Conservation (phyloP, 2,797 vertebrate species). For the Galago senegalensis region DNA sequence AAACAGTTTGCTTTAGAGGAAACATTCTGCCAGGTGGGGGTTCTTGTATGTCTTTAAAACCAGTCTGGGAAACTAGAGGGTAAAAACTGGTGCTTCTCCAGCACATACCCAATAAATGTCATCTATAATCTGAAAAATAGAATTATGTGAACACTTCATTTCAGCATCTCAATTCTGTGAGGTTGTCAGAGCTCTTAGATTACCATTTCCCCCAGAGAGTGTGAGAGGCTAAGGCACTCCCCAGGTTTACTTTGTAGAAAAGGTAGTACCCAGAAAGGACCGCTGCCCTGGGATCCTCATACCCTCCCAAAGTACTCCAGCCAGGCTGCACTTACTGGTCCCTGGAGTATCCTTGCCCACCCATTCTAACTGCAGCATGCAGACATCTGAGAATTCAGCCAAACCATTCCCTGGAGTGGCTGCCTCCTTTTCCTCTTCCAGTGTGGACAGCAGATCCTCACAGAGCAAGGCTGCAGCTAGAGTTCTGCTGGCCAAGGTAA, state of each 20-base stretch:
- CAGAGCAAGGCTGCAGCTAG: background rate
- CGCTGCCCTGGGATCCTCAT: background rate
- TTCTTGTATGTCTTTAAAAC: background rate
- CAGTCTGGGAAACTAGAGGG: background rate
- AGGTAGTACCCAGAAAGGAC: background rate
- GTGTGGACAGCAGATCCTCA: background rate
- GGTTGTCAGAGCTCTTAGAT: background rate
- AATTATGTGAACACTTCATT: background rate
- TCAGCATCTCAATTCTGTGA: background rate
- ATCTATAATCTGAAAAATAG: background rate
- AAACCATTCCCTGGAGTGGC: background rate
- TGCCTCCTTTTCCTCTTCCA: background rate
- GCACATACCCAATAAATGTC: background rate
- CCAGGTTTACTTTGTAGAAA: background rate
- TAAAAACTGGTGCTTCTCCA: background rate
- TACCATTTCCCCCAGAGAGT: background rate
- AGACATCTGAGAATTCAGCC: background rate
- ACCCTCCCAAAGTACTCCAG: background rate
- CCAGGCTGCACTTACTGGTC: background rate
- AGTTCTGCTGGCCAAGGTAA: background rate
- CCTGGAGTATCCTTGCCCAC: background rate
- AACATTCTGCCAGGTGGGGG: background rate
- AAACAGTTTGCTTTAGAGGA: background rate
- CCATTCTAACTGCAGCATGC: background rate
- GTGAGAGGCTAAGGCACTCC: background rate